These are phyloP conservation scores for Jacana jacana DNA, from an alignment of 2,113 vertebrate genomes.

Conservation along the genomic window DNA sequence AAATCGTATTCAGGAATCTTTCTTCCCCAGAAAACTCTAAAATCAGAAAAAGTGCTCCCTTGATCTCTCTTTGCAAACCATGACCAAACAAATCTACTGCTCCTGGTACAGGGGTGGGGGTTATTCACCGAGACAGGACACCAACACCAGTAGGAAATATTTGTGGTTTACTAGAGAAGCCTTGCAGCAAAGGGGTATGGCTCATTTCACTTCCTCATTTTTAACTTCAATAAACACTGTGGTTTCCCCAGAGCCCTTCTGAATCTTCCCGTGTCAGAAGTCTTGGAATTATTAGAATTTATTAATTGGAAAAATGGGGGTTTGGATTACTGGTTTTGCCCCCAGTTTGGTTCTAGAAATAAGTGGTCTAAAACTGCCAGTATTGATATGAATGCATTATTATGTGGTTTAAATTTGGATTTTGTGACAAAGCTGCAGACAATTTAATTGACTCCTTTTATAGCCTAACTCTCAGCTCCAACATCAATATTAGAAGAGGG, in stretches of 20 bases:
- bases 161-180: neutral
- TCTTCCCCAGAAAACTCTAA: neutral
- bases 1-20: neutral
- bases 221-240: neutral
- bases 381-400: neutral
- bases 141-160: neutral
- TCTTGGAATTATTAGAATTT: neutral
- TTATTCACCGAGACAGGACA: neutral
- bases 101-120: rapidly evolving
- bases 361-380: neutral
- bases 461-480: conserved; percentile 30
- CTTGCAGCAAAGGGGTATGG: neutral
- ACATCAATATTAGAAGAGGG: conserved; percentile 49
- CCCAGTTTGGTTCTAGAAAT: neutral
- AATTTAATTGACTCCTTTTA: conserved; percentile 61
- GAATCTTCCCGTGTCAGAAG: neutral
- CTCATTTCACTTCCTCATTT: neutral
- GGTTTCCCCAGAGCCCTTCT: neutral
- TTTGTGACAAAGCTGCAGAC: conserved; percentile 44
- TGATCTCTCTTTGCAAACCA: neutral
- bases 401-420: neutral
- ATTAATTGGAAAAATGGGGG: neutral
- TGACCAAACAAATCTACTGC: neutral
- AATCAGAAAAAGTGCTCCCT: neutral
- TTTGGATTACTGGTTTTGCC: neutral